phyloP scores from a whole-genome alignment of 2,113 vertebrate species.

The Muntiacus reevesi region DNA sequence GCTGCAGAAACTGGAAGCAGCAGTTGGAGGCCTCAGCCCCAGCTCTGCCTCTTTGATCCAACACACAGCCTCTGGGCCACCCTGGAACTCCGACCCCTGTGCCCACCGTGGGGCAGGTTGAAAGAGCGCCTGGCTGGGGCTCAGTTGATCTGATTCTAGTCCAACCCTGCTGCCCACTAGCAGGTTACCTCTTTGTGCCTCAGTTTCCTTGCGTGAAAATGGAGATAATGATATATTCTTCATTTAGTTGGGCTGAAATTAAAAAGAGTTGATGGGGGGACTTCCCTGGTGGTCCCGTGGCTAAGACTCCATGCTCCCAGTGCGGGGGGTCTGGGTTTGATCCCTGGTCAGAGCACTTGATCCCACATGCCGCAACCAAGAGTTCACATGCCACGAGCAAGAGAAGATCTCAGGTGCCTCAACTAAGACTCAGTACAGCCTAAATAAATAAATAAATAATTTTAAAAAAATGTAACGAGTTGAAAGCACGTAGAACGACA shows the following conservation, averaged over 20 bases:
- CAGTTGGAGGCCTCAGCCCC: background rate
- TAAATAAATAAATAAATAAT: background rate
- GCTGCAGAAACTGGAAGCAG: background rate
- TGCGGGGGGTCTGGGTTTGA: rapidly evolving
- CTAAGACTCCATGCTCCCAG: background rate
- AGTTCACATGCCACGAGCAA: background rate
- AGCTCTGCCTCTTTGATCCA: background rate
- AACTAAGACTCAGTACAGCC: background rate
- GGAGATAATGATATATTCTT: background rate
- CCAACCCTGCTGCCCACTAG: background rate
- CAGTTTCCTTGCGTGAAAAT: background rate
- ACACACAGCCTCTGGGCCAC: background rate
- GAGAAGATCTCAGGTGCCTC: background rate
- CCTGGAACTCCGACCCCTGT: too few relatives aligned
- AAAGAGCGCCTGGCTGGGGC: background rate
- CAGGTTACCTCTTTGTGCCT: background rate
- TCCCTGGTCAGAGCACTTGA: background rate
- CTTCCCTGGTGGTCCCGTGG: background rate
- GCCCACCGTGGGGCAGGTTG: background rate
- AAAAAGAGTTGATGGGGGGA: background rate
- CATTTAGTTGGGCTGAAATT: background rate
- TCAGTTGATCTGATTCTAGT: background rate
- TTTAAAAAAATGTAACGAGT: background rate
- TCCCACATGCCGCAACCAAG: background rate
- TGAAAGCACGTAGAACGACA: background rate